Percentiles rank a stretch among this genome's conserved stretches.
phyloP scores from a whole-genome alignment of 2,797 vertebrate species.

The Phaenicophaeus curvirostris region DNA sequence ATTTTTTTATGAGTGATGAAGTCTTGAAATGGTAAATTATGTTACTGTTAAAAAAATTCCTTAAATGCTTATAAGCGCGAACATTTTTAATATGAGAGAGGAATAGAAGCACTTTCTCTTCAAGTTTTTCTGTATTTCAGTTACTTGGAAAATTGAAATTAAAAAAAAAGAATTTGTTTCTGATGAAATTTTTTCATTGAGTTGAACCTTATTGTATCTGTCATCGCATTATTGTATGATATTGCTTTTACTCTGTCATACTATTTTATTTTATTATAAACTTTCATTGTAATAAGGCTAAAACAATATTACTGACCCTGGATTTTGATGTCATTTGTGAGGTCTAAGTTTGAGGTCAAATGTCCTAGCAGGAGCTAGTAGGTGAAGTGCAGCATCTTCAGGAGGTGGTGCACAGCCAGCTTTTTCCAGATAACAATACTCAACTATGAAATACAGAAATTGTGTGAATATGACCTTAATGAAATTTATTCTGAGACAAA shows the following conservation, averaged over 20 bases:
- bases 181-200: not conserved
- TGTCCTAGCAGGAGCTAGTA: not conserved
- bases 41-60: not conserved
- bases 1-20: not conserved
- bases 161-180: not conserved
- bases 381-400: not conserved
- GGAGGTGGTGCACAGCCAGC: not conserved
- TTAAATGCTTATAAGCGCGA: not conserved
- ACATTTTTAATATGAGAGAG: not conserved
- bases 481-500: not conserved
- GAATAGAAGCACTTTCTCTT: not conserved
- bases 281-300: not conserved
- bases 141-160: not conserved
- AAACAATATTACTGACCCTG: not conserved
- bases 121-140: not conserved
- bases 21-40: not conserved
- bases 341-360: accelerated
- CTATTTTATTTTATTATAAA: not conserved
- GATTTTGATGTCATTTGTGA: not conserved
- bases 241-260: not conserved
- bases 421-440: not conserved
- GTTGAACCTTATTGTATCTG: not conserved
- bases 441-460: not conserved
- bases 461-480: not conserved
- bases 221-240: not conserved